Conservation (phyloP, 2,113 vertebrate genomes). For the Pteropus alecto region DNA sequence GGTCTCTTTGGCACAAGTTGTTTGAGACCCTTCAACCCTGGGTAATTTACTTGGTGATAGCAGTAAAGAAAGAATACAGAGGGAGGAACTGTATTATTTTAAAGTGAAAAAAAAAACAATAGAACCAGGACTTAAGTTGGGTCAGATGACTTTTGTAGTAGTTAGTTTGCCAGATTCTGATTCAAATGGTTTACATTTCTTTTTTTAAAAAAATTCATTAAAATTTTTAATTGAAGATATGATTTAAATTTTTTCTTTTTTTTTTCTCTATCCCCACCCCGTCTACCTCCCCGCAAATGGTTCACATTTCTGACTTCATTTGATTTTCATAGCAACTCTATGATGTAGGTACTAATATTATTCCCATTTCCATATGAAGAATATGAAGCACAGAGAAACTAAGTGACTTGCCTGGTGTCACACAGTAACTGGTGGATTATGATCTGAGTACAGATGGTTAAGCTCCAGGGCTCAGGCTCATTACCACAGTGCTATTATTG, state of each 20-base stretch:
- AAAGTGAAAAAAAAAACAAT: constrained; percentile 29
- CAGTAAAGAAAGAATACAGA: constrained; percentile 47
- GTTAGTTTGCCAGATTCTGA: background rate
- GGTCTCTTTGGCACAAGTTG: background rate
- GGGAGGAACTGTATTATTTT: constrained; percentile 49
- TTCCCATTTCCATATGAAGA: background rate
- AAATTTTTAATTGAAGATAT: too few species aligned
- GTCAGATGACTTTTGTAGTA: background rate
- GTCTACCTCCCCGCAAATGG: background rate
- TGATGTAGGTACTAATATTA: background rate
- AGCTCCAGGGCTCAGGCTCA: background rate
- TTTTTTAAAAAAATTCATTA: too few species aligned
- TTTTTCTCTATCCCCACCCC: too few species aligned
- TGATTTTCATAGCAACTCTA: background rate
- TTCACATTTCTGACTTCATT: background rate
- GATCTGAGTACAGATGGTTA: background rate
- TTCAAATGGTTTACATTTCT: background rate
- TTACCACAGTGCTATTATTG: background rate
- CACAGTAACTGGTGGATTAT: background rate
- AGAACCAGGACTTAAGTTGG: background rate
- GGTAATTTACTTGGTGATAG: constrained; percentile 25
- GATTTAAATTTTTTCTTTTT: too few species aligned
- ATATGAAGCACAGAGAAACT: background rate
- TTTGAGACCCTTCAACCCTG: background rate
- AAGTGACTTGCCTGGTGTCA: background rate